These are phyloP conservation scores for Hydrotaea diabolus DNA, from an alignment of 2,888 invertebrate species.

Conservation along the genomic window DNA sequence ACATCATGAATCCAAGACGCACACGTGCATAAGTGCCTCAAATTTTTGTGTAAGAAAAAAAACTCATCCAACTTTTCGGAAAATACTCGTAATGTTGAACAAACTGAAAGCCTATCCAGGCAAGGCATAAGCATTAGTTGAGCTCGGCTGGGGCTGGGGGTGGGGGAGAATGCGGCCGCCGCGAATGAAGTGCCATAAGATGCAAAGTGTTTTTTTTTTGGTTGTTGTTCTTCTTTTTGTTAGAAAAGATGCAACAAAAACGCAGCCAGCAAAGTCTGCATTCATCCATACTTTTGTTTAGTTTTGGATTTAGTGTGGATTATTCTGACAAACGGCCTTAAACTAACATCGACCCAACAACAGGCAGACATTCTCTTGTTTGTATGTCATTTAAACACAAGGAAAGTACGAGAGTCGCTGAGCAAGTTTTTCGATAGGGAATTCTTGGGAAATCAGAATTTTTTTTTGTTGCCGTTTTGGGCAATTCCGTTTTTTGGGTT, in stretches of 20 bases:
- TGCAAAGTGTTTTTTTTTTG: too few species aligned
- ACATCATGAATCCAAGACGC: slow-evolving; percentile 49
- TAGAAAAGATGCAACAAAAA: neutral
- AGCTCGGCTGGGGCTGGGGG: too few species aligned
- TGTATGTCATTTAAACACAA: slow-evolving; percentile 55
- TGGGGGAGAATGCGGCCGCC: too few species aligned
- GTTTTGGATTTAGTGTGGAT: slow-evolving; percentile 32
- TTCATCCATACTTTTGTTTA: slow-evolving; percentile 9
- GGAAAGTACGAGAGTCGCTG: neutral
- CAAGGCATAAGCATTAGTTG: too few species aligned
- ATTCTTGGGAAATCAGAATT: too few species aligned
- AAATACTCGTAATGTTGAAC: too few species aligned
- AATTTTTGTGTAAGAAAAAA: slow-evolving; percentile 19
- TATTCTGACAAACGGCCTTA: slow-evolving; percentile 46
- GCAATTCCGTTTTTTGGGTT: too few species aligned
- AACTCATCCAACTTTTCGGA: neutral
- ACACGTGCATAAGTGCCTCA: slow-evolving; percentile 65
- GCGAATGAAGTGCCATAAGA: too few species aligned
- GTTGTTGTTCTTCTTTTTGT: neutral
- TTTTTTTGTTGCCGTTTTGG: too few species aligned
- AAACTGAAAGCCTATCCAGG: too few species aligned
- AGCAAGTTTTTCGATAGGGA: too few species aligned
- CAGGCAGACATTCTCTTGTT: slow-evolving; percentile 42
- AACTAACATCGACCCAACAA: slow-evolving; percentile 10
- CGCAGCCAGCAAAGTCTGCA: neutral